Base-by-base conservation (phyloP, 2,888 invertebrate species). In the Clusia tigrina region DNA sequence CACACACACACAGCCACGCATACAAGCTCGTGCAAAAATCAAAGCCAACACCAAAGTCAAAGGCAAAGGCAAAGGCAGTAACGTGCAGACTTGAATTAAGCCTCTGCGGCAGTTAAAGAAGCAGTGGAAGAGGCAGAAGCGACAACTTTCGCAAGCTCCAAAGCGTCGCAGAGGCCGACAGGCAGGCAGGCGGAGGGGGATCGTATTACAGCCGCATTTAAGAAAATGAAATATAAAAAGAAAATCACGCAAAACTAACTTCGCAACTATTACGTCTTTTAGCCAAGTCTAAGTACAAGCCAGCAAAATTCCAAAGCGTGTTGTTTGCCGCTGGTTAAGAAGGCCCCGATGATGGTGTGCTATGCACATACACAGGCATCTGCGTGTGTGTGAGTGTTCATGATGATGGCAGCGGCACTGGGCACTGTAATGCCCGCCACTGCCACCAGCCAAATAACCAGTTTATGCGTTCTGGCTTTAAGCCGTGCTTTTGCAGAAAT, bases 1-100 rank as follows among this genome's bases (percentile, higher is more conserved):
- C n/a, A n/a, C n/a, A n/a, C n/a, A n/a, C n/a, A n/a, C n/a, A n/a
- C n/a, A n/a, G n/a, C n/a, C n/a, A n/a, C n/a, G n/a, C n/a, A n/a
- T n/a, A n/a, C 32, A 32, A 32, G 12, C 10, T n/a, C 42, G n/a
- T n/a, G n/a, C 42, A 15, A 42, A n/a, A 15, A 6, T 42, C 42
- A 63, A 63, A 65, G 59, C 59, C 62, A 64, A 61, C 62, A 57
- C 53, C 62, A 65, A 65, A 65, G 62, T 58, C 65, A 65, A 53
- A 65, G 62, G 18, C 60, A 60, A n/a, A n/a, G 42, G n/a, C 9
- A 42, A 42, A 18, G 42, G 25, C 56, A 23, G 53, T 5, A 3
- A 26, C 57, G 25, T 12, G 38, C 42, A 17, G 54, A 32, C 6
- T 6, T 20, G n/a, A n/a, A n/a, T n/a, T n/a, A 54, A 54, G 15